Evolutionary conservation across 2,113 vertebrate species (phyloP).

Genomic region (Seriola quinqueradiata): DNA sequence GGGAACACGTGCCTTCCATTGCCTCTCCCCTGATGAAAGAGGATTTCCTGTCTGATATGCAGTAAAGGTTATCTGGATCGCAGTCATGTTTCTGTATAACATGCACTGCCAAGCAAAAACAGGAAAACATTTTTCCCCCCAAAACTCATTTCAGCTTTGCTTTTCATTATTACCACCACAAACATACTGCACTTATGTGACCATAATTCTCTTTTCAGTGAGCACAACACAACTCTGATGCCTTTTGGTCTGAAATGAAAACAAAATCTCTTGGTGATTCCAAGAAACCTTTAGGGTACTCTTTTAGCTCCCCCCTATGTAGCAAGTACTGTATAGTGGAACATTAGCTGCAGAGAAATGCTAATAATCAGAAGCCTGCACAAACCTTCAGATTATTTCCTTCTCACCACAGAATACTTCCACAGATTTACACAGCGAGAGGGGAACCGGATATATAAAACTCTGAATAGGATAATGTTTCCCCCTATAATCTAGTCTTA

Average conservation of each 20-base stretch:
- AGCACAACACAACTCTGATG: slow-evolving; percentile 55
- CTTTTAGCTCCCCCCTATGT: slow-evolving; percentile 28
- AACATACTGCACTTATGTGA: slow-evolving; percentile 66
- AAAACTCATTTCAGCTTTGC: slow-evolving; percentile 76
- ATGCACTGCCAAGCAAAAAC: slow-evolving; percentile 73
- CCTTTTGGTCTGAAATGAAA: slow-evolving; percentile 69
- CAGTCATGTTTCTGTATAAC: slow-evolving; percentile 75
- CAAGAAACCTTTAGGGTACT: slow-evolving; percentile 65
- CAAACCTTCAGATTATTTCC: slow-evolving; percentile 67
- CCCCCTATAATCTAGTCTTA: slow-evolving; percentile 42
- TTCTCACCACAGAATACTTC: slow-evolving; percentile 43
- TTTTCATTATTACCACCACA: slow-evolving; percentile 71
- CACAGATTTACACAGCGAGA: slow-evolving; percentile 44
- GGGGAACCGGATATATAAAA: slow-evolving; percentile 38
- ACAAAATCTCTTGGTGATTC: slow-evolving; percentile 66
- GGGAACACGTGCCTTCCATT: slow-evolving; percentile 59
- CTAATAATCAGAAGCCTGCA: slow-evolving; percentile 65
- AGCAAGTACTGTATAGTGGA: slow-evolving; percentile 41
- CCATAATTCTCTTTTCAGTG: slow-evolving; percentile 67
- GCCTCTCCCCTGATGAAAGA: slow-evolving; percentile 71
- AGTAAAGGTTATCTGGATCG: slow-evolving; percentile 81
- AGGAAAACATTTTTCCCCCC: slow-evolving; percentile 59
- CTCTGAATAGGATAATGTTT: slow-evolving; percentile 43
- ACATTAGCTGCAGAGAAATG: slow-evolving; percentile 49
- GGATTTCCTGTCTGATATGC: slow-evolving; percentile 77